Evolutionary conservation across 2,888 invertebrate species (phyloP).

Genomic region (Drosophila kuntzei): DNA sequence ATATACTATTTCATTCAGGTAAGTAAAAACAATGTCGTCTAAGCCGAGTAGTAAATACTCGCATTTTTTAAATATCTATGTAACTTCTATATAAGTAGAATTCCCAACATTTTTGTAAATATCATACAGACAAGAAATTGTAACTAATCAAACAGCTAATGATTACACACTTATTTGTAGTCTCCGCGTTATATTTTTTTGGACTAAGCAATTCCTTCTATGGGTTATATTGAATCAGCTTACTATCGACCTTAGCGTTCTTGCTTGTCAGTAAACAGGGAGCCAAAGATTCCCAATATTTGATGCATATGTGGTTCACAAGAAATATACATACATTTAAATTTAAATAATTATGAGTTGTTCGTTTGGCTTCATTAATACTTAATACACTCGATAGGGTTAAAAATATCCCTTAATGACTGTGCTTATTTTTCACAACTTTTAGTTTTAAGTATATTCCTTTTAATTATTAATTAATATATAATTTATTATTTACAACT

Average conservation of each 20-base stretch:
- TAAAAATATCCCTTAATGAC: background rate
- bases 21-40: no score
- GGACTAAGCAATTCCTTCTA: background rate
- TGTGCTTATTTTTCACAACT: background rate
- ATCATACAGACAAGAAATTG: background rate
- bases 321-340: background rate
- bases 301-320: background rate
- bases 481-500: background rate
- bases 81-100: no score
- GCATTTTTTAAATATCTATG: no score
- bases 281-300: background rate
- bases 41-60: no score
- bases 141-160: background rate
- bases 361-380: background rate
- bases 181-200: background rate
- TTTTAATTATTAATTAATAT: background rate
- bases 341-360: background rate
- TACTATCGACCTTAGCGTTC: background rate
- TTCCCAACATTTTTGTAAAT: no score
- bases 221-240: background rate
- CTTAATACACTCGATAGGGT: background rate
- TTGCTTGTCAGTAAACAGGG: background rate
- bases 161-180: no score
- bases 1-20: background rate
- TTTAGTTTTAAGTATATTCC: background rate